Conservation (phyloP, 2,888 invertebrate genomes). For the Eledona agricola region DNA sequence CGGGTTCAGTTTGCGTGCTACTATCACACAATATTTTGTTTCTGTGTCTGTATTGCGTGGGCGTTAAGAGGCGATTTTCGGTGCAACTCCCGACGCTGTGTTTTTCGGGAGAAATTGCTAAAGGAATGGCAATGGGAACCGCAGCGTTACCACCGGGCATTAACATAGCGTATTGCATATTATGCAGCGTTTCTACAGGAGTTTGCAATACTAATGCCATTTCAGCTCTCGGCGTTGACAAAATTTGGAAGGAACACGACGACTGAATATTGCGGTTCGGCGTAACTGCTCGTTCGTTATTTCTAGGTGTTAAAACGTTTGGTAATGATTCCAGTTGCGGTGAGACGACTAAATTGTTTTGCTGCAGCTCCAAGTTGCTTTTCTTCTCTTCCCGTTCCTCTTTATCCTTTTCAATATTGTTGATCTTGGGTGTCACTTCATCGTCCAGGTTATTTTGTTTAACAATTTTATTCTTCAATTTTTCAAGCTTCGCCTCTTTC, state of each 20-base stretch:
- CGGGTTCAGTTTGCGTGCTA: slow-evolving; percentile 76
- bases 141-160: slow-evolving; percentile 60
- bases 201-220: slow-evolving; percentile 61
- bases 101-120: slow-evolving; percentile 41
- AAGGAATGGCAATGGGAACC: slow-evolving; percentile 54
- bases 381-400: slow-evolving; percentile 33
- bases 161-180: slow-evolving; percentile 69
- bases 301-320: slow-evolving; percentile 24
- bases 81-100: not conserved
- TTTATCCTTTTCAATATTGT: slow-evolving; percentile 58
- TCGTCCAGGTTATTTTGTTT: slow-evolving; percentile 47
- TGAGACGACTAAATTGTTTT: slow-evolving; percentile 26
- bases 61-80: slow-evolving; percentile 67
- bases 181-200: slow-evolving; percentile 62
- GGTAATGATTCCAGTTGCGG: slow-evolving; percentile 29
- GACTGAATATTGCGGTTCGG: slow-evolving; percentile 1
- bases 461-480: slow-evolving; percentile 50
- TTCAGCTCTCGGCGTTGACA: slow-evolving; percentile 48
- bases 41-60: slow-evolving; percentile 66
- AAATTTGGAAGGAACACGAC: slow-evolving; percentile 40
- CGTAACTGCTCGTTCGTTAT: slow-evolving; percentile 2
- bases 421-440: slow-evolving; percentile 55
- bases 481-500: slow-evolving; percentile 69
- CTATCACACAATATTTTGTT: slow-evolving; percentile 67
- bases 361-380: slow-evolving; percentile 18